Evolutionary conservation across 1,140 invertebrate genomes (phyloP).

Genomic region (Zaprionus capensis): DNA sequence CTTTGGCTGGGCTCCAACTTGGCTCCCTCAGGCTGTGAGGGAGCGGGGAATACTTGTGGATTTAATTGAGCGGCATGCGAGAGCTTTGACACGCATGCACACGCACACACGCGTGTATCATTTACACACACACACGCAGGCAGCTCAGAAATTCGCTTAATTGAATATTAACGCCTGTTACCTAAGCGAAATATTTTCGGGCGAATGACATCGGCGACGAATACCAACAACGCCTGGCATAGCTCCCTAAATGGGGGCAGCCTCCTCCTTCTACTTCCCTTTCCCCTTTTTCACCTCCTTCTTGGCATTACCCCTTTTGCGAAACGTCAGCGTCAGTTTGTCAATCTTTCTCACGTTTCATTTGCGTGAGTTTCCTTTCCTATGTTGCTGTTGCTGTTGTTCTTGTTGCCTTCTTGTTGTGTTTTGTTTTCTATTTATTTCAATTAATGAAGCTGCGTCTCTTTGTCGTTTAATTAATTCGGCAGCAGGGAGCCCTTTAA

Average conservation of each 20-base stretch:
- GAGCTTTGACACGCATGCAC: constrained; percentile 35
- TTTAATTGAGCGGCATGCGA: constrained; percentile 51
- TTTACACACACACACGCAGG: constrained; percentile 3
- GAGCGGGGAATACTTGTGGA: constrained; percentile 27
- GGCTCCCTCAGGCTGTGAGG: constrained; percentile 5
- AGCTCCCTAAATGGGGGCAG: background rate
- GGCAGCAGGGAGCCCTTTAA: constrained; percentile 33
- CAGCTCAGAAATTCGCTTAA: constrained; percentile 40
- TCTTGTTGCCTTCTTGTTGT: background rate
- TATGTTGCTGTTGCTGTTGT: background rate
- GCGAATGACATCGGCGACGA: constrained; percentile 34
- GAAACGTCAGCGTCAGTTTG: constrained; percentile 10
- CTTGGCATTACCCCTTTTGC: background rate
- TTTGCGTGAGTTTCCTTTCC: background rate
- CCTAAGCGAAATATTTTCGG: constrained; percentile 42
- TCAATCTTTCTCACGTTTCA: constrained; percentile 32
- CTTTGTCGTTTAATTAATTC: constrained; percentile 46
- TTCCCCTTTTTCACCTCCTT: background rate
- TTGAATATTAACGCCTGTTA: constrained; percentile 54
- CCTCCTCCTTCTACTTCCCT: too few species aligned
- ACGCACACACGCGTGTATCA: constrained; percentile 32
- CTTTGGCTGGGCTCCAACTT: constrained; percentile 10
- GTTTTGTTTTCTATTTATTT: constrained; percentile 42
- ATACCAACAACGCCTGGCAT: constrained; percentile 11
- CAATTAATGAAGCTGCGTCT: constrained; percentile 54